Evolutionary conservation across 2,113 vertebrate genomes (phyloP).

Genomic region (Aegotheles bennettii): DNA sequence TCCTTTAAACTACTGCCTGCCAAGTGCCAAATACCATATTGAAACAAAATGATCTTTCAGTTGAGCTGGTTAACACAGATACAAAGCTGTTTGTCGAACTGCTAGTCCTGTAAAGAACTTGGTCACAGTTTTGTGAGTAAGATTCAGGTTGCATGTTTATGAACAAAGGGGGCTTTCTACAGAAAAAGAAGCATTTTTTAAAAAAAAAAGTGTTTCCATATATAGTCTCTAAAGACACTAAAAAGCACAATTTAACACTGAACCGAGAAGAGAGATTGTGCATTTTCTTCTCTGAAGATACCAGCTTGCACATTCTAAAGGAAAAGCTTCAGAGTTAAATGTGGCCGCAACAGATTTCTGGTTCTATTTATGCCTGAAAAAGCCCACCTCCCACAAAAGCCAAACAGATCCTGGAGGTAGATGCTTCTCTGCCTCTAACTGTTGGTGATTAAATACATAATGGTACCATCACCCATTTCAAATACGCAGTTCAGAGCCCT

Average conservation of each 20-base stretch:
- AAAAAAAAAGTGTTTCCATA: neutral
- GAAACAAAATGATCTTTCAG: conserved; percentile 9
- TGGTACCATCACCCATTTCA: neutral
- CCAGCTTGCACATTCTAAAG: neutral
- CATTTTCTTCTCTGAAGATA: neutral
- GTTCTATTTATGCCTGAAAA: neutral
- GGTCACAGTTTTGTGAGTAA: neutral
- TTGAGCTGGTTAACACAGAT: conserved; percentile 12
- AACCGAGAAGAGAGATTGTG: neutral
- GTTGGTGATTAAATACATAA: neutral
- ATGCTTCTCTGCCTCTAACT: neutral
- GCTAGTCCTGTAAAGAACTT: neutral
- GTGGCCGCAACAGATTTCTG: neutral
- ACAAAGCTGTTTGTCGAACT: neutral
- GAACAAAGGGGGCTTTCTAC: neutral
- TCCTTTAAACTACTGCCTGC: conserved; percentile 10
- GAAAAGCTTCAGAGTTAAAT: neutral
- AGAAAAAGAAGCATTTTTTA: neutral
- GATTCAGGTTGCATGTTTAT: neutral
- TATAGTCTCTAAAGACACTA: neutral
- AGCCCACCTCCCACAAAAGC: neutral
- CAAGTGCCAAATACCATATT: neutral
- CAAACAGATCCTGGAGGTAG: neutral
- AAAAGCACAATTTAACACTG: neutral
- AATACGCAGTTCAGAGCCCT: neutral